Conservation (phyloP, 2,888 invertebrate species). For the Galerucella calmariensis region DNA sequence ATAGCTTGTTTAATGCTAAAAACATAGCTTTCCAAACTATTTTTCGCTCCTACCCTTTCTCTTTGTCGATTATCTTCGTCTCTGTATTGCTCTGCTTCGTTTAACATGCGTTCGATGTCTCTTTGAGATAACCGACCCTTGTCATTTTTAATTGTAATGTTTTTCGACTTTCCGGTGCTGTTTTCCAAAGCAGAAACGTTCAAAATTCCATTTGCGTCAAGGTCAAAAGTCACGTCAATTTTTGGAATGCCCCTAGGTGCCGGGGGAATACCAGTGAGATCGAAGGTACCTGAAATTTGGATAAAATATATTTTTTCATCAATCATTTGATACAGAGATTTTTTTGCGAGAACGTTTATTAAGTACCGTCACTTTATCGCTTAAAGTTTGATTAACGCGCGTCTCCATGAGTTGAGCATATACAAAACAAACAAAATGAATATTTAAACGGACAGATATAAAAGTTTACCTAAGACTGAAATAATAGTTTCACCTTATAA, state of each 20-base stretch:
- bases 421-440: no score
- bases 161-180: constrained; percentile 74
- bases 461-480: no score
- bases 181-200: constrained; percentile 69
- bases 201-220: constrained; percentile 81
- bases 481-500: no score
- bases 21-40: constrained; percentile 78
- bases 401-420: no score
- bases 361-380: no score
- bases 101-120: constrained; percentile 84
- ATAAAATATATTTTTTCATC: constrained; percentile 65
- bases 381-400: no score
- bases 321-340: no score
- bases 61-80: constrained; percentile 79
- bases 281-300: constrained; percentile 65
- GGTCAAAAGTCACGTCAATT: constrained; percentile 74
- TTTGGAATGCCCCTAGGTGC: constrained; percentile 68
- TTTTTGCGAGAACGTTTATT: no score
- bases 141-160: constrained; percentile 86
- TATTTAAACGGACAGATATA: no score
- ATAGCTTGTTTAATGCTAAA: constrained; percentile 77
- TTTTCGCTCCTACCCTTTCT: constrained; percentile 76
- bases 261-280: constrained; percentile 68
- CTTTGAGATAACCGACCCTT: constrained; percentile 83
- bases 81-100: constrained; percentile 77